Base-by-base conservation (phyloP, 1,140 invertebrate genomes). In the Cataglyphis hispanica region DNA sequence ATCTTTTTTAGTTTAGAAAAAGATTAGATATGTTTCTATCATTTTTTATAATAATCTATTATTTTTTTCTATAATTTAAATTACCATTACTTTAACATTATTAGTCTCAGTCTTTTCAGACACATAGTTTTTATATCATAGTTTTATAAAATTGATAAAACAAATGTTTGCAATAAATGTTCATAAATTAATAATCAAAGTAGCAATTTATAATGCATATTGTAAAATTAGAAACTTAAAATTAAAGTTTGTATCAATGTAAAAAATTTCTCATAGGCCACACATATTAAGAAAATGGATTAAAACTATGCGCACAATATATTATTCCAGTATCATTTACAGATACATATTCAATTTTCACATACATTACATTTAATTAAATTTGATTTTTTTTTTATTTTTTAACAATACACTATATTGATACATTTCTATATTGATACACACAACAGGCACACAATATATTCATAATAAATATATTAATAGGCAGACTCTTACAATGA, bases 201-300 rank as follows among this genome's bases (percentile, higher is more conserved):
- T 11, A 22, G 31, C 46, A 19, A 43, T 43, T 31, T 84, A 31
- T 53, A 50, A 72, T 31, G 10, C 31, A 80, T 0, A 40, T 63
- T 2, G 19, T 86, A 27, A 66, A 67, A 25, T 25, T 34, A 19
- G 1, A 37, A 37, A 67, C 4, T 56, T 66, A 40, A 5, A 72
- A 31, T n/a, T 27, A 58, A 10, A 56, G 58, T 66, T 58, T 16
- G 31, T 22, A 53, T 2, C 37, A 3, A 1, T 56, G 22, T 7
- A 64, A 78, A 50, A 80, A 0, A 37, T 78, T 19, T 8, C 63
- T 80, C 5, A 58, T 74, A 83, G 67, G 53, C 67, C 66, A 83
- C 67, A 83, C 67, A 80, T 80, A 7, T 69, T 80, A 74, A 83
- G 10, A 8, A 50, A 50, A 58, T 58, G 0, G 7, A 43, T 72